Evolutionary conservation across 2,888 invertebrate species (phyloP).

Genomic region (Scaptomyza parva): DNA sequence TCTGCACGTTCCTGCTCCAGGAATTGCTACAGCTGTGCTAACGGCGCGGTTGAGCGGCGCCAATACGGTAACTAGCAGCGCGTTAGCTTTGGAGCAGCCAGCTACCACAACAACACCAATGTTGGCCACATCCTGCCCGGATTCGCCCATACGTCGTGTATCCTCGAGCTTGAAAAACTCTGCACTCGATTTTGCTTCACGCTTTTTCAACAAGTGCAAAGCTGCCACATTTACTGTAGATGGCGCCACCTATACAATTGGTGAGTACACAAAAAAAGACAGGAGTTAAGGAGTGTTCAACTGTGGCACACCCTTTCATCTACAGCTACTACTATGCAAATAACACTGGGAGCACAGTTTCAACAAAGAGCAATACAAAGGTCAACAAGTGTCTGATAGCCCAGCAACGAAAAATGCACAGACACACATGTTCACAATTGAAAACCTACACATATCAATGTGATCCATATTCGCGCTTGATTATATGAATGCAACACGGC

Average conservation of each 20-base stretch:
- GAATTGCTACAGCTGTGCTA: slow-evolving; percentile 53
- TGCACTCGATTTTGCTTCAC: slow-evolving; percentile 84
- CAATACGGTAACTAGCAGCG: slow-evolving; percentile 60
- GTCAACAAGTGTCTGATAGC: slow-evolving; percentile 71
- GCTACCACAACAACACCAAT: slow-evolving; percentile 18
- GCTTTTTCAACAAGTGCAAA: slow-evolving; percentile 92
- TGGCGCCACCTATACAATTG: slow-evolving; percentile 94
- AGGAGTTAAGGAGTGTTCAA: neutral
- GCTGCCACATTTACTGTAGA: slow-evolving; percentile 94
- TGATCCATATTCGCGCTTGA: slow-evolving; percentile 17
- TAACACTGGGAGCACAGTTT: neutral
- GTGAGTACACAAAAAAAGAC: slow-evolving; percentile 85
- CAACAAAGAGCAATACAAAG: slow-evolving; percentile 24
- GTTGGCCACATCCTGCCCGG: slow-evolving; percentile 80
- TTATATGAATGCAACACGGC: slow-evolving; percentile 45
- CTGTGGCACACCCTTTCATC: neutral
- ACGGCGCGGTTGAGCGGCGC: slow-evolving; percentile 59
- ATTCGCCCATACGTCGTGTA: slow-evolving; percentile 83
- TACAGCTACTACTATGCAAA: too few species aligned
- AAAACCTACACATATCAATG: slow-evolving; percentile 8
- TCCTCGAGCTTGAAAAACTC: slow-evolving; percentile 83
- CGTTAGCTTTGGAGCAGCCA: slow-evolving; percentile 44
- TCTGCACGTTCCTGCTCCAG: slow-evolving; percentile 1
- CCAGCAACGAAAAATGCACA: slow-evolving; percentile 3
- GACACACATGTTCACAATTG: neutral